A percentile compares a stretch with the other conserved stretches of the same genome.
These are phyloP conservation scores for Excalfactoria chinensis DNA, from an alignment of 2,113 vertebrate species.

Conservation along the genomic window DNA sequence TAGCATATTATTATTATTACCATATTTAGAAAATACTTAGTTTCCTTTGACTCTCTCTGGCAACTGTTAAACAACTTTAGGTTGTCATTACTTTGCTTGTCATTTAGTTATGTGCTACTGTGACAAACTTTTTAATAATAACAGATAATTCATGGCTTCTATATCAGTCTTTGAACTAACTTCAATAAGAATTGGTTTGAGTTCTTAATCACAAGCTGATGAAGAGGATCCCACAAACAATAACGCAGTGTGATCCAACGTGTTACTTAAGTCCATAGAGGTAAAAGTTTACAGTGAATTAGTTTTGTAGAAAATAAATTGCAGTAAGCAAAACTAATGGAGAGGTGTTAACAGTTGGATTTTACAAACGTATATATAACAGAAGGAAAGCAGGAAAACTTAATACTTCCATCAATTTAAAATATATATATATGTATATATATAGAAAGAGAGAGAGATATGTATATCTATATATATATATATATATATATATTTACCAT, in stretches of 20 bases:
- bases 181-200: constrained; percentile 45
- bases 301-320: background rate
- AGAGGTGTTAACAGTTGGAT: background rate
- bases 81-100: background rate
- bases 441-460: no score
- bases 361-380: background rate
- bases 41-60: background rate
- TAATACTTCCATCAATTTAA: background rate
- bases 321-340: background rate
- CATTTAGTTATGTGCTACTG: constrained; percentile 5
- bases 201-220: constrained; percentile 43
- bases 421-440: no score
- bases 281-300: background rate
- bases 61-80: background rate
- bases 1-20: background rate
- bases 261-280: background rate
- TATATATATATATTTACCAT: background rate
- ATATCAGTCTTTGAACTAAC: constrained; percentile 13
- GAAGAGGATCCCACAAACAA: constrained; percentile 28
- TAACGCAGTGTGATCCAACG: background rate
- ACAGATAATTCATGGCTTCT: constrained; percentile 19
- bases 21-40: background rate
- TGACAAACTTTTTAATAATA: constrained; percentile 24
- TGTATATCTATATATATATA: no score
- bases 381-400: background rate